phyloP scores from a whole-genome alignment of 1,140 invertebrate species.

The Uloborus diversus region DNA sequence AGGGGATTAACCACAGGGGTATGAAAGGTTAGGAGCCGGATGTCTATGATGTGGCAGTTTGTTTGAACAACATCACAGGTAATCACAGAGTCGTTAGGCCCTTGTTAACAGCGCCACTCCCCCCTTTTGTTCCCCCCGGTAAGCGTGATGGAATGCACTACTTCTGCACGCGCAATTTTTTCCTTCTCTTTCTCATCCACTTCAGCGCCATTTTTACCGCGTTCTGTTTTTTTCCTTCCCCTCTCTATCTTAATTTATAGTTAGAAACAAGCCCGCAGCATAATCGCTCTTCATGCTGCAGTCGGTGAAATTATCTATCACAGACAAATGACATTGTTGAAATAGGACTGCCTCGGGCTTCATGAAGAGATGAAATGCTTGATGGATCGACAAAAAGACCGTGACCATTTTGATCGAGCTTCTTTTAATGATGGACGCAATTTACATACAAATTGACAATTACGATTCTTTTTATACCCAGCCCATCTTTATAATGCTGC shows the following conservation, averaged over 20 bases:
- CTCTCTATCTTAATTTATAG: slow-evolving; percentile 34
- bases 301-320: slow-evolving; percentile 47
- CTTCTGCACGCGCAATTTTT: slow-evolving; percentile 16
- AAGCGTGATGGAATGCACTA: slow-evolving; percentile 33
- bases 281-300: too few species aligned
- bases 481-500: too few species aligned
- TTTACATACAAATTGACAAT: slow-evolving; percentile 8
- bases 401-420: not conserved
- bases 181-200: too few species aligned
- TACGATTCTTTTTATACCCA: too few species aligned
- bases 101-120: slow-evolving; percentile 34
- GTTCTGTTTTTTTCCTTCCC: too few species aligned
- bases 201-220: too few species aligned
- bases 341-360: not conserved
- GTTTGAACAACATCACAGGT: slow-evolving; percentile 52
- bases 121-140: not conserved
- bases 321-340: slow-evolving; percentile 53
- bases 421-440: not conserved
- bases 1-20: slow-evolving; percentile 3
- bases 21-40: slow-evolving; percentile 23
- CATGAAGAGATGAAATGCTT: not conserved
- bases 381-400: not conserved
- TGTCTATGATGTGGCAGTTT: slow-evolving; percentile 52
- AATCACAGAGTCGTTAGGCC: slow-evolving; percentile 53
- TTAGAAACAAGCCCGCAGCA: not conserved